phyloP scores from a whole-genome alignment of 2,113 vertebrate species.

The Serinus canaria region DNA sequence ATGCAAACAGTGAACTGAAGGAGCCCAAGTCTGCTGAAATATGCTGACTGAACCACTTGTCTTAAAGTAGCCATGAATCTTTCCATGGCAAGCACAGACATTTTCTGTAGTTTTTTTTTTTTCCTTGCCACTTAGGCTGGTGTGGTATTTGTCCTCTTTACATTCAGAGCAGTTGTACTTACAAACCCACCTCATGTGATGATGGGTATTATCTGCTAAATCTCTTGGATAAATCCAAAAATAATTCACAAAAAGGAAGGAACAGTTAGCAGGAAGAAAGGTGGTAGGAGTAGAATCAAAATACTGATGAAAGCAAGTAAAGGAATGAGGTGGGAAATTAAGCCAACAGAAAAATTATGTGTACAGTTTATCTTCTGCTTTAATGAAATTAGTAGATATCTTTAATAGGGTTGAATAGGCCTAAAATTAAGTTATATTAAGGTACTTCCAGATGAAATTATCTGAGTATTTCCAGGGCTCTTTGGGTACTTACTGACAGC shows the following conservation, averaged over 20 bases:
- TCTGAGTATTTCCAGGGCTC: neutral
- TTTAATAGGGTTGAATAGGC: neutral
- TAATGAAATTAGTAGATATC: neutral
- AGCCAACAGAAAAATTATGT: neutral
- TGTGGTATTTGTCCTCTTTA: neutral
- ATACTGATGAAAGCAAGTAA: neutral
- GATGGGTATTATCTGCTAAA: neutral
- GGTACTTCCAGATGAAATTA: neutral
- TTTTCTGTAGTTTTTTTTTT: neutral
- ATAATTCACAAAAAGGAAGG: neutral
- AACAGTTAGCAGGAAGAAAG: neutral
- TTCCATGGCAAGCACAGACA: neutral
- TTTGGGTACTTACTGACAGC: neutral
- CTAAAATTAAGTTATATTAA: neutral
- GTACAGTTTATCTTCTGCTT: neutral
- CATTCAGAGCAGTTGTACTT: neutral
- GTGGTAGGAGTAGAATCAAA: neutral
- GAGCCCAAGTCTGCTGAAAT: constrained; percentile 40
- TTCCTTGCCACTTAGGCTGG: neutral
- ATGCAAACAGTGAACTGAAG: constrained; percentile 38
- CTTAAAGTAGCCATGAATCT: neutral
- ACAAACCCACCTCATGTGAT: neutral
- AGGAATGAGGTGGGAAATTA: neutral
- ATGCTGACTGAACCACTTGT: neutral
- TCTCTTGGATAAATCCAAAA: neutral